A percentile compares a stretch with the other conserved stretches of the same genome.
Evolutionary conservation across 2,888 invertebrate species (phyloP).

Genomic region (Phoenoteleia sp.): DNA sequence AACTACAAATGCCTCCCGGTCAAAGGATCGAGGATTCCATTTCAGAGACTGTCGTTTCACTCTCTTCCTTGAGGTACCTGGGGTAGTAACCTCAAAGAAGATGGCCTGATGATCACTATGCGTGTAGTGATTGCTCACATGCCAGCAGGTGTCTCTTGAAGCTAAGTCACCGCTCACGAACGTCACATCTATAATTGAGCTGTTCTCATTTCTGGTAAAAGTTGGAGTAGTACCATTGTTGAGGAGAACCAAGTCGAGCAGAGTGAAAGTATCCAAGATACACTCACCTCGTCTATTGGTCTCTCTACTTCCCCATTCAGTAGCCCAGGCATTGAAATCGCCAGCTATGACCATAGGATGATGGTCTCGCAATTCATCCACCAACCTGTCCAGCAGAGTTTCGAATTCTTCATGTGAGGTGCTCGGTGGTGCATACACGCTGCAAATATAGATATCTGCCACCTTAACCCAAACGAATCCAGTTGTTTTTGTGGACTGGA

Average conservation of each 20-base stretch:
- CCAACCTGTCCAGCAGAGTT: constrained; percentile 36
- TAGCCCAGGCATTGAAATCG: no score
- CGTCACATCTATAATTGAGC: constrained; percentile 67
- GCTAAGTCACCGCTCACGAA: constrained; percentile 47
- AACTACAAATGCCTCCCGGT: neutral
- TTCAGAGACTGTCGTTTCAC: neutral
- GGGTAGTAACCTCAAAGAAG: neutral
- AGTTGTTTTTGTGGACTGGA: neutral
- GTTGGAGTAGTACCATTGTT: constrained; percentile 63
- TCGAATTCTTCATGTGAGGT: constrained; percentile 26
- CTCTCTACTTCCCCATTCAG: no score
- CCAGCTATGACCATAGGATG: constrained; percentile 60
- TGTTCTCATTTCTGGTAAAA: constrained; percentile 37
- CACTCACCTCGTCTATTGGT: constrained; percentile 49
- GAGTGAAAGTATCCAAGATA: constrained; percentile 36
- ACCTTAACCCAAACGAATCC: constrained; percentile 11
- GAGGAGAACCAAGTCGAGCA: constrained; percentile 53
- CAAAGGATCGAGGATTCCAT: neutral
- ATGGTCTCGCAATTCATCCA: constrained; percentile 39
- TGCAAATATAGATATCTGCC: constrained; percentile 20
- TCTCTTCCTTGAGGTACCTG: neutral
- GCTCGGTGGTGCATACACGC: no score
- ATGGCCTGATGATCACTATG: constrained; percentile 62
- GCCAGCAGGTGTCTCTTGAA: constrained; percentile 54
- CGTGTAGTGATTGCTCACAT: no score